phyloP scores from a whole-genome alignment of 2,888 invertebrate genomes.

The Alitta virens region DNA sequence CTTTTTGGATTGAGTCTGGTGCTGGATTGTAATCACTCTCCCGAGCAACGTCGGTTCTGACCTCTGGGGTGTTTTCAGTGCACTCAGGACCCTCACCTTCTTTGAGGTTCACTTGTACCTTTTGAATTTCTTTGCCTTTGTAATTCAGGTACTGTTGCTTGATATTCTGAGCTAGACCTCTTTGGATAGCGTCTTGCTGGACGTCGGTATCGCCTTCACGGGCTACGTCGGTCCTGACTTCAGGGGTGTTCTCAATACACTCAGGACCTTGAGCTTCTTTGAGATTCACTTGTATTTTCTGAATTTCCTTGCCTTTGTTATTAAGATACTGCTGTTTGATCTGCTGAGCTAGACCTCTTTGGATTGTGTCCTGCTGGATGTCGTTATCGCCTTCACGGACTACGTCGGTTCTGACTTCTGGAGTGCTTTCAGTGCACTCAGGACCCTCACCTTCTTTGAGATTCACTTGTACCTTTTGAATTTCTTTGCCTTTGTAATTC shows the following conservation, averaged over 20 bases:
- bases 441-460: slow-evolving; percentile 7
- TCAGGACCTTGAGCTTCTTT: slow-evolving; percentile 13
- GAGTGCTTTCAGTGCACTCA: slow-evolving; percentile 25
- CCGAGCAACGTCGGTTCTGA: background rate
- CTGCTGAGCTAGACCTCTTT: slow-evolving; percentile 3
- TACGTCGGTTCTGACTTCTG: slow-evolving; percentile 23
- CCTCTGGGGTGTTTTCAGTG: slow-evolving; percentile 18
- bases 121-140: background rate
- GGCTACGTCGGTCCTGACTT: slow-evolving; percentile 7
- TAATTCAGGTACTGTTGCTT: background rate
- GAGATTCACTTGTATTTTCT: slow-evolving; percentile 6
- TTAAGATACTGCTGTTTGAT: slow-evolving; percentile 10
- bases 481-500: slow-evolving; percentile 3
- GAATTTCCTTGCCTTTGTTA: slow-evolving; percentile 2
- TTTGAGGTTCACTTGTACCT: slow-evolving; percentile 6
- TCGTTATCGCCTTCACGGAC: slow-evolving; percentile 23
- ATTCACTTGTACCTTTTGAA: slow-evolving; percentile 11
- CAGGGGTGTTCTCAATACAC: slow-evolving; percentile 21
- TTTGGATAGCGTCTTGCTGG: slow-evolving; percentile 5
- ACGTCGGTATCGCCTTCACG: slow-evolving; percentile 17
- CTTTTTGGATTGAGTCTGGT: background rate
- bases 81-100: slow-evolving; percentile 7
- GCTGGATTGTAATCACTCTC: background rate
- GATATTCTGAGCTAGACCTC: slow-evolving; percentile 11
- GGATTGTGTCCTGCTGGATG: background rate